Evolutionary conservation across 2,113 vertebrate species (phyloP), one percentile per base, ranked within the genome.

Genomic region (Cettia cetti): DNA sequence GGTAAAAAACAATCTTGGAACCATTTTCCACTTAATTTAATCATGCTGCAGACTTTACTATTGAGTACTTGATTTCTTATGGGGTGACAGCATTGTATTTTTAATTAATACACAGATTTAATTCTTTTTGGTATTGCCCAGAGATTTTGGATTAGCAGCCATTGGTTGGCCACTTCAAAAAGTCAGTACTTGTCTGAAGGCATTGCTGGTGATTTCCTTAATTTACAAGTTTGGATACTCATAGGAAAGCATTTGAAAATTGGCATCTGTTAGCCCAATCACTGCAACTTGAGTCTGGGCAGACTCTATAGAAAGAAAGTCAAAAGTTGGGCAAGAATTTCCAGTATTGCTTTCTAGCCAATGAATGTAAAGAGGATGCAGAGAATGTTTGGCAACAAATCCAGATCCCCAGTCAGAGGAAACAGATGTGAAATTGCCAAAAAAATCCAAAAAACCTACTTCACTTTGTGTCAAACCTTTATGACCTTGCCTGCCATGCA

Each of bases 121-220:
- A 72, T 68, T 86, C 30, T 89, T 92, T 59, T 39, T 68, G 59
- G 60, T 89, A 79, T 53, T 89, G 79, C 80, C 77, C 59, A 90
- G 68, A 88, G 47, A 66, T 68, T 95, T 94, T 35, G 74, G n/a
- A 89, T 56, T 69, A 96, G 87, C 53, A 96, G 79, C 78, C 89
- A 72, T 19, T 74, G 63, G 42, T 33, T 94, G 54, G 33, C 87
- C 94, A 79, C 53, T 97, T 95, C 54, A 86, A 27, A 82, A 96
- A 75, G 53, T 94, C 86, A 94, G 24, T 72, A 89, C 50, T 80
- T 89, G 71, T 82, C 77, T 91, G 91, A 97, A 97, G 95, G 86
- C 69, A 81, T 96, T 92, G 86, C 76, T 97, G 90, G 94, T 95
- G 96, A 88, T 94, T 87, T 86, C 39, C 50, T 94, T 96, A 60